A percentile compares a stretch with the other conserved stretches of the same genome.
phyloP scores from a whole-genome alignment of 2,797 vertebrate species.

The Chlorospingus flavigularis region DNA sequence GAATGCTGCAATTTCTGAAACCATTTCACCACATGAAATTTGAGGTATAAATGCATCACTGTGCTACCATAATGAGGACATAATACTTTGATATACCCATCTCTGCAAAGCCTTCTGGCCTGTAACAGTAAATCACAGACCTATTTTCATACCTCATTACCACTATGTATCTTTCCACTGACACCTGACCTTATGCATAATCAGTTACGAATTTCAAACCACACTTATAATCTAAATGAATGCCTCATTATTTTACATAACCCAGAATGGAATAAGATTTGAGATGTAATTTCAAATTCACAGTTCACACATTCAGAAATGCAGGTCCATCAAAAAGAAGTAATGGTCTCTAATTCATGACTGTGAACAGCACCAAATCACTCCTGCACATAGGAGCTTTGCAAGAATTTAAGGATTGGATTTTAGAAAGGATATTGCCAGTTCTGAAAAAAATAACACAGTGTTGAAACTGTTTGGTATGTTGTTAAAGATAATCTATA shows the following conservation, averaged over 20 bases:
- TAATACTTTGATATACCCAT: constrained; percentile 2
- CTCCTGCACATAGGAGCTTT: not conserved
- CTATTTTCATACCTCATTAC: constrained; percentile 36
- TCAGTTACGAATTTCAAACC: constrained; percentile 16
- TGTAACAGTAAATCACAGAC: not conserved
- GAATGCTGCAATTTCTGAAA: constrained; percentile 1
- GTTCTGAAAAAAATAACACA: constrained; percentile 1
- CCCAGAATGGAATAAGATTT: not conserved
- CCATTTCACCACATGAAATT: not conserved
- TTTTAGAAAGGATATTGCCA: not conserved
- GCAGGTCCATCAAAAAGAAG: not conserved
- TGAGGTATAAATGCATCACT: constrained; percentile 7
- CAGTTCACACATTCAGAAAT: not conserved
- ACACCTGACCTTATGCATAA: constrained; percentile 13
- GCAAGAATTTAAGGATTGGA: not conserved
- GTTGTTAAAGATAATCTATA: constrained; percentile 15
- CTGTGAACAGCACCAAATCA: not conserved
- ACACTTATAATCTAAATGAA: not conserved
- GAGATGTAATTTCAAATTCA: not conserved
- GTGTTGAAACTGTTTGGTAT: not conserved
- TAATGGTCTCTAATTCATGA: not conserved
- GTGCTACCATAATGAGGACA: not conserved
- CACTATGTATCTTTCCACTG: constrained; percentile 15
- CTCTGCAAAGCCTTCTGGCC: constrained; percentile 3
- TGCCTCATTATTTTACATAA: not conserved